Percentiles rank a stretch among this genome's conserved stretches.
Conservation (phyloP, 1,140 invertebrate species). For the Homalodisca vitripennis region DNA sequence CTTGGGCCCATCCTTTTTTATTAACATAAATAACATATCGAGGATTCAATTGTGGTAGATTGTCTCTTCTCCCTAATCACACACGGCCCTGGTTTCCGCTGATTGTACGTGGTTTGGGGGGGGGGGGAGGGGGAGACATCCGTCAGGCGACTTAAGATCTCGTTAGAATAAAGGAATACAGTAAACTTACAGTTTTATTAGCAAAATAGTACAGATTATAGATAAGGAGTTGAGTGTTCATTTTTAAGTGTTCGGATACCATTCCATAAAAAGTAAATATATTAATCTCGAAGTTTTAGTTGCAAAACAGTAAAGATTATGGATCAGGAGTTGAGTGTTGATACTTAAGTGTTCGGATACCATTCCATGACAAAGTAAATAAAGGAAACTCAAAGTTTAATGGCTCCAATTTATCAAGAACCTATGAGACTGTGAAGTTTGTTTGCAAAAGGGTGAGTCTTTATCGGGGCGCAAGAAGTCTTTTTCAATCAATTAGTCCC, state of each 20-base stretch:
- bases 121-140: too few relatives aligned
- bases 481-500: constrained; percentile 30
- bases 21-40: too few relatives aligned
- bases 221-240: not conserved
- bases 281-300: not conserved
- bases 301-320: not conserved
- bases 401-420: constrained; percentile 17
- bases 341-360: not conserved
- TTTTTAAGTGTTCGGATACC: not conserved
- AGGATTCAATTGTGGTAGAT: too few relatives aligned
- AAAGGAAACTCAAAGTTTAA: constrained; percentile 6
- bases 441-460: constrained; percentile 1
- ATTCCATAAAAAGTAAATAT: not conserved
- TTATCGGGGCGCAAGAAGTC: not conserved
- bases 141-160: too few relatives aligned
- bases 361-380: constrained; percentile 15
- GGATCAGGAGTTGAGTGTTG: not conserved
- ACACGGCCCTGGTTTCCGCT: too few relatives aligned
- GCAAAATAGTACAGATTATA: too few relatives aligned
- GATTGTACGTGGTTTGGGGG: too few relatives aligned
- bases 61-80: too few relatives aligned
- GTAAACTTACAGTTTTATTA: too few relatives aligned
- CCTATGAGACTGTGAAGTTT: constrained; percentile 12
- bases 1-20: too few relatives aligned
- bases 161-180: too few relatives aligned